These are phyloP conservation scores for Anaspis maculata DNA, from an alignment of 2,888 invertebrate genomes.

Conservation along the genomic window DNA sequence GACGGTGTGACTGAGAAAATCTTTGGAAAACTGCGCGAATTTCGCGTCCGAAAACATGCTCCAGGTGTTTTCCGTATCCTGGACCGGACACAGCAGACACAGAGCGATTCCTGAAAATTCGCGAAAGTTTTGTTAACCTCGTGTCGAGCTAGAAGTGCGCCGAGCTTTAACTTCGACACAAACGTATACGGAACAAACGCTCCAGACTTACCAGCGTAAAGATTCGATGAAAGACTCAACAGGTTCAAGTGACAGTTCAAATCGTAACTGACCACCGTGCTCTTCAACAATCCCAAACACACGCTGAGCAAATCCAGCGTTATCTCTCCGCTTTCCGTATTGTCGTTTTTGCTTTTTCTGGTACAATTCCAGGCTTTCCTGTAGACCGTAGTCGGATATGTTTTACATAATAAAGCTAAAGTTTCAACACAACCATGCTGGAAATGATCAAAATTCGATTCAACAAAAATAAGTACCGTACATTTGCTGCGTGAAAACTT, in stretches of 20 bases:
- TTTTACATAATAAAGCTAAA: slow-evolving; percentile 54
- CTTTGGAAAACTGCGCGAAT: slow-evolving; percentile 52
- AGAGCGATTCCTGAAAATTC: slow-evolving; percentile 23
- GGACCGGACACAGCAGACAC: slow-evolving; percentile 21
- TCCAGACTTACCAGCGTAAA: slow-evolving; percentile 46
- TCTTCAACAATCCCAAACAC: slow-evolving; percentile 41
- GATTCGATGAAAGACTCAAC: slow-evolving; percentile 48
- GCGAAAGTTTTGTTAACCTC: slow-evolving; percentile 7
- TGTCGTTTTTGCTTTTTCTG: slow-evolving; percentile 4
- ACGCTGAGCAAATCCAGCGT: slow-evolving; percentile 34
- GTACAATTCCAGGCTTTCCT: slow-evolving; percentile 57
- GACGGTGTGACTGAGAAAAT: slow-evolving; percentile 57
- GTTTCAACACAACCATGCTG: slow-evolving; percentile 61
- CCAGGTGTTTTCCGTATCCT: slow-evolving; percentile 29
- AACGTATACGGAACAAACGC: too few relatives aligned
- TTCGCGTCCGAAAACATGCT: slow-evolving; percentile 39
- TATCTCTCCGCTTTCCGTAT: slow-evolving; percentile 15
- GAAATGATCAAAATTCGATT: slow-evolving; percentile 39
- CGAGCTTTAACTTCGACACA: too few relatives aligned
- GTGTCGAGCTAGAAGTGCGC: too few relatives aligned
- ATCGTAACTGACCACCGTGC: slow-evolving; percentile 48
- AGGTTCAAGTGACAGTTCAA: slow-evolving; percentile 43
- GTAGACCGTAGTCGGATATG: slow-evolving; percentile 61
- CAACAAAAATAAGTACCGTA: too few relatives aligned
- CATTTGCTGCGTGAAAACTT: slow-evolving; percentile 39